These are phyloP conservation scores for Cottoperca gobio DNA, from an alignment of 2,797 vertebrate species.

Conservation along the genomic window DNA sequence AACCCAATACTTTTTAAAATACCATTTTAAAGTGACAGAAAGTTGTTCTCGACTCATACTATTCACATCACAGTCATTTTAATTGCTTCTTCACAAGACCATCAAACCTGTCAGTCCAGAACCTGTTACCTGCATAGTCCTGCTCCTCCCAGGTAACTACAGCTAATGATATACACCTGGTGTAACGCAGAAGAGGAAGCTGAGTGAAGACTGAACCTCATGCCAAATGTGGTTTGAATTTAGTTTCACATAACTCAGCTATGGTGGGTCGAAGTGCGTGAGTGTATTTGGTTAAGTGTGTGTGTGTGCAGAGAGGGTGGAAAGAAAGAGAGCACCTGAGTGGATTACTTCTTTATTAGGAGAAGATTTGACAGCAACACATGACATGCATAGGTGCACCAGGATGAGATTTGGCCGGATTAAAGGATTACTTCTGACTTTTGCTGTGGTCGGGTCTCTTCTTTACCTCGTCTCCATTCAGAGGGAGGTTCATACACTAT, in stretches of 20 bases:
- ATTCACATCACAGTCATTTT: no score
- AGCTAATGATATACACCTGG: conserved; percentile 29
- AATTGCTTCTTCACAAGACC: no score
- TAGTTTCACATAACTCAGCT: not conserved
- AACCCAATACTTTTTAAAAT: no score
- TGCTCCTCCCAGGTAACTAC: conserved; percentile 5
- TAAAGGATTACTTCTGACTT: conserved; percentile 9
- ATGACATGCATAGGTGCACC: not conserved
- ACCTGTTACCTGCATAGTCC: not conserved
- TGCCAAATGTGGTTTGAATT: not conserved
- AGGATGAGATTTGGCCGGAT: conserved; percentile 63
- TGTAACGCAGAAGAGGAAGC: not conserved
- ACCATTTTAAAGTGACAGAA: no score
- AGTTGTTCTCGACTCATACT: no score
- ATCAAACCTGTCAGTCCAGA: conserved; percentile 10
- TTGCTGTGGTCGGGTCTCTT: not conserved
- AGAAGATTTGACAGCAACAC: no score
- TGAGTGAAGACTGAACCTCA: not conserved
- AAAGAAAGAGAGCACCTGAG: conserved; percentile 10
- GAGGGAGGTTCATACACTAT: conserved; percentile 49
- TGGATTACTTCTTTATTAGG: not conserved
- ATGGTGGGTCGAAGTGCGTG: accelerated
- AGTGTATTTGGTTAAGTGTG: not conserved
- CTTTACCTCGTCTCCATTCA: conserved; percentile 65
- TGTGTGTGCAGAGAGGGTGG: not conserved